phyloP scores from a whole-genome alignment of 1,140 invertebrate species.

The Bombus ignitus region DNA sequence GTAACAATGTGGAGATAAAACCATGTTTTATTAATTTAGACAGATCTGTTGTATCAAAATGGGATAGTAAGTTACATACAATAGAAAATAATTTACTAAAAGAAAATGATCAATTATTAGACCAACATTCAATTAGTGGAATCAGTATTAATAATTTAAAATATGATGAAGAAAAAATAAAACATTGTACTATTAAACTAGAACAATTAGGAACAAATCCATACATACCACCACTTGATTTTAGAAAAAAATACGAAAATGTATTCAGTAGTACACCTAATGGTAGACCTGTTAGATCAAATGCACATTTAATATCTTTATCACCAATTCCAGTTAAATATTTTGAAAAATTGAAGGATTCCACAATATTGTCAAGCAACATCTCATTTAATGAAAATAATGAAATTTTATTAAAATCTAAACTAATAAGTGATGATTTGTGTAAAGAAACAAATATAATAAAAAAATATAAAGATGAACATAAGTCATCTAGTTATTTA shows the following conservation, averaged over 20 bases:
- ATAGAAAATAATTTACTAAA: background rate
- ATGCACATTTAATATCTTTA: slow-evolving; percentile 2
- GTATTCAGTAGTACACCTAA: slow-evolving; percentile 54
- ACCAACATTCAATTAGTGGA: background rate
- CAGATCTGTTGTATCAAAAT: background rate
- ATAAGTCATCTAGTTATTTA: background rate
- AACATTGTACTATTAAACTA: slow-evolving; percentile 19
- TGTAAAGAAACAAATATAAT: background rate
- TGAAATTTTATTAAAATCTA: background rate
- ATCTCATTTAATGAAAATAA: background rate
- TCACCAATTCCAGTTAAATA: slow-evolving; percentile 49
- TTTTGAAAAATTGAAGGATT: background rate
- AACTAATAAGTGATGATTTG: background rate
- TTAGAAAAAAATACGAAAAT: background rate
- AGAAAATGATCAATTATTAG: background rate
- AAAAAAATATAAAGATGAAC: background rate
- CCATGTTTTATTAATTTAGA: slow-evolving; percentile 39
- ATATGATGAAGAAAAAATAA: background rate
- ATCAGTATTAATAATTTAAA: background rate
- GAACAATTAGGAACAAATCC: slow-evolving; percentile 8
- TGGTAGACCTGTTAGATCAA: slow-evolving; percentile 10
- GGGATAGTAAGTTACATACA: background rate
- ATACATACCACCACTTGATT: background rate
- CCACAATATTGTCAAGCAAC: background rate
- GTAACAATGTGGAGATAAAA: slow-evolving; percentile 11